Percentiles rank a stretch among this genome's conserved stretches.
Conservation (phyloP, 2,888 invertebrate species). For the Tachina lurida region DNA sequence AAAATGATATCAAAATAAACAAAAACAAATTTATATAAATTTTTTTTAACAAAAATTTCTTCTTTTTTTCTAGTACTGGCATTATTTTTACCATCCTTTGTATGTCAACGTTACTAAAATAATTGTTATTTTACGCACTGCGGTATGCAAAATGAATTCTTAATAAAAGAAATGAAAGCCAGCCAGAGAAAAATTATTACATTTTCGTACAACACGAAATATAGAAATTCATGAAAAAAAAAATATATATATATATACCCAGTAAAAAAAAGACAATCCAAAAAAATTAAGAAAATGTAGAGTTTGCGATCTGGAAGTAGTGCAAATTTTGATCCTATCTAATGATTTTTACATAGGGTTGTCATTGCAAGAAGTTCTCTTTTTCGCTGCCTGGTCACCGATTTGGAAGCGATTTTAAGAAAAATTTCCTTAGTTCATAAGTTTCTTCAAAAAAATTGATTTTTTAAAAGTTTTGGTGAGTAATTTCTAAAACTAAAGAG, state of each 20-base stretch:
- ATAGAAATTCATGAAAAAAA: slow-evolving; percentile 49
- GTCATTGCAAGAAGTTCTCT: no score
- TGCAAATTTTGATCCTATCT: no score
- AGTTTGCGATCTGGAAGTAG: no score
- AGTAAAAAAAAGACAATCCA: no score
- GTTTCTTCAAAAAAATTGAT: no score
- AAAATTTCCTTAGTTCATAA: no score
- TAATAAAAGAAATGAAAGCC: slow-evolving; percentile 2
- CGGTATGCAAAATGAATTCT: slow-evolving; percentile 55
- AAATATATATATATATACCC: background rate
- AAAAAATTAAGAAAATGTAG: no score
- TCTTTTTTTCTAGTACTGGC: background rate
- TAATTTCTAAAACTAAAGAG: no score
- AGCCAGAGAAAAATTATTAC: slow-evolving; percentile 35
- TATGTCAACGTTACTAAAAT: background rate
- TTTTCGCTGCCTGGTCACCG: no score
- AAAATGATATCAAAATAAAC: slow-evolving; percentile 37
- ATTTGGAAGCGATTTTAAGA: no score
- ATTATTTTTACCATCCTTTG: background rate
- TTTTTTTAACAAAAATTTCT: background rate
- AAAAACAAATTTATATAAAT: background rate
- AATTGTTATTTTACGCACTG: slow-evolving; percentile 63
- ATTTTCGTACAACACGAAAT: slow-evolving; percentile 55
- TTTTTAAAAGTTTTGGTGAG: no score
- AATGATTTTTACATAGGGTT: no score